Evolutionary conservation across 30 jellyfish, hydroid and myxozoan species (phyloP).

Genomic region (Hydractinia symbiolongicarpus): DNA sequence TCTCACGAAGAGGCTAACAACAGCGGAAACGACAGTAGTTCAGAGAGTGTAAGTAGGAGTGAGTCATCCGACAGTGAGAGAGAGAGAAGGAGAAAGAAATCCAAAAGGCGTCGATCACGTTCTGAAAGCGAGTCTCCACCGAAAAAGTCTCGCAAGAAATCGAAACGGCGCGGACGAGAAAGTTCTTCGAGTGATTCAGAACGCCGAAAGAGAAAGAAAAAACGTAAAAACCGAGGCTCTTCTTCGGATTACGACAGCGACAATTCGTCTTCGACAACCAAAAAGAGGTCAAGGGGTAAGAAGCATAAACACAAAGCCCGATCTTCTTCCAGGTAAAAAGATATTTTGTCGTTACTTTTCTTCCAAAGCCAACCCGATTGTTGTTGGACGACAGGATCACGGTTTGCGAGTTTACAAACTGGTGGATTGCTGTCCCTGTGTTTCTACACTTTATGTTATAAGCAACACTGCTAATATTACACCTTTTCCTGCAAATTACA

Average conservation of each 20-base stretch:
- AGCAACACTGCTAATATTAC: too few relatives aligned
- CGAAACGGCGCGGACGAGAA: slow-evolving; percentile 9
- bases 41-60: slow-evolving; percentile 41
- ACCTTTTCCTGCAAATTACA: too few relatives aligned
- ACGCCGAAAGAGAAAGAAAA: slow-evolving; percentile 18
- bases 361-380: too few relatives aligned
- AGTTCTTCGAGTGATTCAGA: slow-evolving; percentile 16
- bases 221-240: slow-evolving; percentile 14
- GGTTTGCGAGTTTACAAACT: too few relatives aligned
- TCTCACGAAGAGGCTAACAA: neutral
- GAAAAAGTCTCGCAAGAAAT: slow-evolving; percentile 15
- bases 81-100: slow-evolving; percentile 3
- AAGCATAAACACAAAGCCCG: slow-evolving; percentile 48
- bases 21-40: slow-evolving; percentile 30
- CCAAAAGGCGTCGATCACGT: slow-evolving; percentile 12
- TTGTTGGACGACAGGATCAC: too few relatives aligned
- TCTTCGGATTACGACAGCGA: slow-evolving; percentile 14
- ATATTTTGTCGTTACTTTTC: neutral
- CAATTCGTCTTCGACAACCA: slow-evolving; percentile 1
- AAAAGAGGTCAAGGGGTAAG: slow-evolving; percentile 51
- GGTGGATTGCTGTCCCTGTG: too few relatives aligned
- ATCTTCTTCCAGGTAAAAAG: slow-evolving; percentile 47
- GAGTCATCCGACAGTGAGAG: slow-evolving; percentile 14
- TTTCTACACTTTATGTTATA: too few relatives aligned
- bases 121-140: slow-evolving; percentile 21